Conservation (phyloP, 1,140 invertebrate species). For the Drosophila rhopaloa region DNA sequence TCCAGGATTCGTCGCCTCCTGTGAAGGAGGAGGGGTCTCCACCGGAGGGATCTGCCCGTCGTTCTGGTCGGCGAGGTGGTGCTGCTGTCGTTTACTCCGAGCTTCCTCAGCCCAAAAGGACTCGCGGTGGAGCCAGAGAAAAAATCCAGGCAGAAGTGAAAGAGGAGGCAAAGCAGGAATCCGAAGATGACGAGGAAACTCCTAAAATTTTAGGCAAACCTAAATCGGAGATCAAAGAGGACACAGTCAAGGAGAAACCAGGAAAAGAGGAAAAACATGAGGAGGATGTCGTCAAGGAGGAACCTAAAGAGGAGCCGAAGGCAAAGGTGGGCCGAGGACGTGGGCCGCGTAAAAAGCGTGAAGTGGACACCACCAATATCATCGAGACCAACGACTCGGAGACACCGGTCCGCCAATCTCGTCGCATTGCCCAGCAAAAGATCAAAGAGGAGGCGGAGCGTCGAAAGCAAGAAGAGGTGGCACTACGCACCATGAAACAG, state of each 20-base stretch:
- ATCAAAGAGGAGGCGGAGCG: slow-evolving; percentile 93
- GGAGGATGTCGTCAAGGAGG: slow-evolving; percentile 2
- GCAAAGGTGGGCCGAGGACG: slow-evolving; percentile 61
- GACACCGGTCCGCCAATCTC: slow-evolving; percentile 89
- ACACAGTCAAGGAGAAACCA: slow-evolving; percentile 11
- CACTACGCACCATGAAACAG: slow-evolving; percentile 87
- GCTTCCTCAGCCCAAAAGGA: slow-evolving; percentile 69
- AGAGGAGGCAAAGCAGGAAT: slow-evolving; percentile 18
- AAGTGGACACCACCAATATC: slow-evolving; percentile 85
- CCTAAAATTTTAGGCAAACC: neutral
- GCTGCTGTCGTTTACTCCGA: slow-evolving; percentile 63
- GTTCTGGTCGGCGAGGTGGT: slow-evolving; percentile 72
- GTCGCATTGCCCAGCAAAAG: slow-evolving; percentile 93
- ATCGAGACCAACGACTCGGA: slow-evolving; percentile 74
- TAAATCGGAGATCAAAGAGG: slow-evolving; percentile 4
- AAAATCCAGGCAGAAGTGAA: slow-evolving; percentile 26
- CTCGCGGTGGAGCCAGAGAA: slow-evolving; percentile 55
- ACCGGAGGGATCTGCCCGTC: slow-evolving; percentile 33
- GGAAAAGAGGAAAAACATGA: neutral
- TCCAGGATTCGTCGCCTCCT: neutral
- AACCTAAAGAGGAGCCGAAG: slow-evolving; percentile 24
- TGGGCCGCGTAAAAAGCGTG: slow-evolving; percentile 85
- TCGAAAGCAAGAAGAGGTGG: slow-evolving; percentile 89
- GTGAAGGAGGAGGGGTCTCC: slow-evolving; percentile 28
- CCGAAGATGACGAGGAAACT: neutral